Evolutionary conservation across 1,140 invertebrate genomes (phyloP).

Genomic region (Idris sp.): DNA sequence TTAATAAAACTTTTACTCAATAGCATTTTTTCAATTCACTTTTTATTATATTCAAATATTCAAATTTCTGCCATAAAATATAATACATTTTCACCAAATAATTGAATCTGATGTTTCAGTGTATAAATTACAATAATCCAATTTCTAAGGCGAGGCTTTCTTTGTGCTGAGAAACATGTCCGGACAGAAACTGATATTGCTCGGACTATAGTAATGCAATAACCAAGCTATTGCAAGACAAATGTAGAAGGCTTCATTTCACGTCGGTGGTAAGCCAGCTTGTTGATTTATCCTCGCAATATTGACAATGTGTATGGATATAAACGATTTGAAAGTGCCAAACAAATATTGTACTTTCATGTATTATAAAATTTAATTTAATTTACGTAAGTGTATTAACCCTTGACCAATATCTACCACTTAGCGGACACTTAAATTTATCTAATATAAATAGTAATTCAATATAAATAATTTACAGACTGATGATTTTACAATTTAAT

Average conservation of each 20-base stretch:
- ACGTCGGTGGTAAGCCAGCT: conserved; percentile 48
- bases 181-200: conserved; percentile 40
- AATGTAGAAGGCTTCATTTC: conserved; percentile 56
- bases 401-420: too few relatives aligned
- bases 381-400: too few relatives aligned
- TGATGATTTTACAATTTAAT: too few relatives aligned
- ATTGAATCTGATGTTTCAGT: conserved; percentile 22
- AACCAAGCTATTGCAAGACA: conserved; percentile 49
- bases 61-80: too few relatives aligned
- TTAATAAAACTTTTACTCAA: too few relatives aligned
- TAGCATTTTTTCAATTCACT: too few relatives aligned
- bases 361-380: conserved; percentile 15
- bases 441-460: too few relatives aligned
- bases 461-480: too few relatives aligned
- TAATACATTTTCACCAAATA: too few relatives aligned
- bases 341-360: too few relatives aligned
- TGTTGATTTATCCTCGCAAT: conserved; percentile 51
- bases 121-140: conserved; percentile 47
- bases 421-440: too few relatives aligned
- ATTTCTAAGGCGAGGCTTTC: conserved; percentile 27
- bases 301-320: conserved; percentile 57
- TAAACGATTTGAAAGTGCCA: conserved; percentile 26
- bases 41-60: too few relatives aligned
- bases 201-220: conserved; percentile 53
- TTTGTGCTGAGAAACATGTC: conserved; percentile 16